Evolutionary conservation across 2,797 vertebrate genomes (phyloP).

Genomic region (Cheirogaleus major): DNA sequence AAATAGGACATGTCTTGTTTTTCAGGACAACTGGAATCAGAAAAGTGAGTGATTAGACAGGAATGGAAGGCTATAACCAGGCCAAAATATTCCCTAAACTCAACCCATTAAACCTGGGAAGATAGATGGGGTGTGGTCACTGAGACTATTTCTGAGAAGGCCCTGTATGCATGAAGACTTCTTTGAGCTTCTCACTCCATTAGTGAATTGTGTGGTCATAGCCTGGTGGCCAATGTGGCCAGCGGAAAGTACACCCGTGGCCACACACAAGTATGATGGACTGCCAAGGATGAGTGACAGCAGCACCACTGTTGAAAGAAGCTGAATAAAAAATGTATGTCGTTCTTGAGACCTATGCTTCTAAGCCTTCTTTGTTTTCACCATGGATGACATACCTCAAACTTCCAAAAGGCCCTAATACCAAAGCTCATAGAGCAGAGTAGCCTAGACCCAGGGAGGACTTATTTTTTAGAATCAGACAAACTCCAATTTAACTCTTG

Average conservation of each 20-base stretch:
- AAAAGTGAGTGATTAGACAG: background rate
- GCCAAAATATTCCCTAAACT: constrained; percentile 27
- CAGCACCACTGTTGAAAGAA: constrained; percentile 39
- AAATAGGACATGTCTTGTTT: background rate
- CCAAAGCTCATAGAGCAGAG: background rate
- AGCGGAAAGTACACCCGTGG: background rate
- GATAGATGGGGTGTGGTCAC: constrained; percentile 21
- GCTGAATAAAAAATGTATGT: constrained; percentile 17
- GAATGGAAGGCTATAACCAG: background rate
- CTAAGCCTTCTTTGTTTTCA: constrained; percentile 27
- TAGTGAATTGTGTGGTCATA: constrained; percentile 61
- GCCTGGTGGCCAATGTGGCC: constrained; percentile 31
- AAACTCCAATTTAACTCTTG: background rate
- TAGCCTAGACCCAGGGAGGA: background rate
- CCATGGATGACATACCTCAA: background rate
- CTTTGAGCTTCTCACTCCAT: constrained; percentile 42
- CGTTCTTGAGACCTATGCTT: constrained; percentile 32
- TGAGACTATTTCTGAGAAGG: constrained; percentile 44
- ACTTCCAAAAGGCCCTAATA: background rate
- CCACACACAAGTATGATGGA: constrained; percentile 43
- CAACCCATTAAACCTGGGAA: constrained; percentile 5
- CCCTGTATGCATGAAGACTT: constrained; percentile 49
- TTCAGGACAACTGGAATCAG: background rate
- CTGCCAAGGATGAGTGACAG: constrained; percentile 58
- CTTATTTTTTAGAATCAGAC: background rate